Evolutionary conservation across 2,113 vertebrate genomes (phyloP), one percentile per base, ranked within the genome.

Genomic region (Larimichthys crocea): DNA sequence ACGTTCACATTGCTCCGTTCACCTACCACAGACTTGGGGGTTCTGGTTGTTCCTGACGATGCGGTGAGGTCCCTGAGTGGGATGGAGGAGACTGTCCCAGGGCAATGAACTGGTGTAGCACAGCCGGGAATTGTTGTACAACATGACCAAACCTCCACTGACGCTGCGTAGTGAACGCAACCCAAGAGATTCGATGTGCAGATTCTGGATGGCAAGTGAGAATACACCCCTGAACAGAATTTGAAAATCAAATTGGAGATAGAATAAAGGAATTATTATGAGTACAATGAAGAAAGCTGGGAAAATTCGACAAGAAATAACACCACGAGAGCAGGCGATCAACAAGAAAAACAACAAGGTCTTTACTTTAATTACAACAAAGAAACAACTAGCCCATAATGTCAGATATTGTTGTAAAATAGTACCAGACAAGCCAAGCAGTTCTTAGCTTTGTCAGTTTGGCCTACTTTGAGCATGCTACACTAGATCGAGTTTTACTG

Each of bases 121-220:
- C 74, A 99, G 95, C 64, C 84, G 92, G 49, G 95, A 80, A 80
- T 99, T 99, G 89, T 93, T 96, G 90, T 98, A 95, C 78, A 99
- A 57, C 10, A 99, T 96, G 19, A 97, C 96, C 92, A 99, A 92
- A 29, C 98, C 98, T 0, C 97, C 97, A 81, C 96, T 96, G 91
- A 99, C 91, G 40, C 97, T 97, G 62, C 86, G 95, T 76, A 99
- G 92, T 0, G 98, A 97, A 3, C 97, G 97, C 16, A 99, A 91
- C 71, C 98, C 96, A 42, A 99, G 94, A 31, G 95, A 97, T 69
- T 88, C 82, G 83, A 99, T 96, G 72, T 92, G 83, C 56, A 99
- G 94, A 2, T 96, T 96, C 93, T 91, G 97, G 79, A 99, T 88
- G 0, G 96, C 96, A 85, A 99, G 92, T 0, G 98, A 98, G 93